Percentiles rank a stretch among this genome's conserved stretches.
Conservation (phyloP, 2,888 invertebrate genomes). For the Trisateles emortualis region DNA sequence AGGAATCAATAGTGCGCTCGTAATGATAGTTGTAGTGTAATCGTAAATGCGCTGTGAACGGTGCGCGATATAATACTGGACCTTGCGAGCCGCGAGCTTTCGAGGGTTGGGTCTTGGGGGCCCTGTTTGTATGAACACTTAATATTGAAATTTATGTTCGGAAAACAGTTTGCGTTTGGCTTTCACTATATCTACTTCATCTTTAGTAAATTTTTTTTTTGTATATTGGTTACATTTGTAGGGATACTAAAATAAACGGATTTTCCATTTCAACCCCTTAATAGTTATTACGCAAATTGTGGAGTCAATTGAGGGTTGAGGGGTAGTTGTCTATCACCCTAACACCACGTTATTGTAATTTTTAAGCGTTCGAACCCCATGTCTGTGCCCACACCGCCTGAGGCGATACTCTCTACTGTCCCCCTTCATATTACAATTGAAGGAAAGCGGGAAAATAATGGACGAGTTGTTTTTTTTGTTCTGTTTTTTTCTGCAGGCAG, state of each 20-base stretch:
- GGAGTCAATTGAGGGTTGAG: slow-evolving; percentile 34
- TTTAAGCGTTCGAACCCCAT: slow-evolving; percentile 5
- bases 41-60: slow-evolving; percentile 76
- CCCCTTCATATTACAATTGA: slow-evolving; percentile 9
- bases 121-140: not conserved
- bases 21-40: slow-evolving; percentile 86
- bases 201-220: too few relatives aligned
- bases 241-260: too few relatives aligned
- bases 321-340: slow-evolving; percentile 19
- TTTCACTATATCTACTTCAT: too few relatives aligned
- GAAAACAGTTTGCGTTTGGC: not conserved
- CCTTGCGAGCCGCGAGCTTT: slow-evolving; percentile 22
- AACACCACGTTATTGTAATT: slow-evolving; percentile 22
- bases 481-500: slow-evolving; percentile 9
- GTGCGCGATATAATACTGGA: slow-evolving; percentile 59
- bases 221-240: too few relatives aligned
- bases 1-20: slow-evolving; percentile 86
- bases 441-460: slow-evolving; percentile 15
- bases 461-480: slow-evolving; percentile 6
- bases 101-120: not conserved
- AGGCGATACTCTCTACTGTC: slow-evolving; percentile 4
- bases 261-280: slow-evolving; percentile 22
- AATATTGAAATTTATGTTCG: not conserved
- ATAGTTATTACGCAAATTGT: slow-evolving; percentile 37
- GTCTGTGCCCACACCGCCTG: not conserved